Percentiles rank a stretch among this genome's conserved stretches.
Evolutionary conservation across 2,113 vertebrate species (phyloP).

Genomic region (Eurystomus gularis): DNA sequence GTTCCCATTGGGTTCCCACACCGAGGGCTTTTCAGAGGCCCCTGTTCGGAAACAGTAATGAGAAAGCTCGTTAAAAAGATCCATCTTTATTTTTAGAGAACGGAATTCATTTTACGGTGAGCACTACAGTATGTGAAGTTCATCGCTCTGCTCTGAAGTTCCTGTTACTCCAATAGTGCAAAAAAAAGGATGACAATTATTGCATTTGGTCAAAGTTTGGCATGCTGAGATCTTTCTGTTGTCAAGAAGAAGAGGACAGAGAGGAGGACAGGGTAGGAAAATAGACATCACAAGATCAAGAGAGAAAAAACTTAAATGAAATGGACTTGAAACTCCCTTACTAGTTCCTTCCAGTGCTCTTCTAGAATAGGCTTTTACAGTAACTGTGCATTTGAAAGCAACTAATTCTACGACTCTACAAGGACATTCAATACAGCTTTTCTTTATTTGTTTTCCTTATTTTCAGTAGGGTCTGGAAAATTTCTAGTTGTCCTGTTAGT

Average conservation of each 20-base stretch:
- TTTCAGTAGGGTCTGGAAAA: neutral
- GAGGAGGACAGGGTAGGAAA: neutral
- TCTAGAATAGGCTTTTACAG: neutral
- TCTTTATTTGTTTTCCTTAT: neutral
- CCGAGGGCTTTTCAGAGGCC: neutral
- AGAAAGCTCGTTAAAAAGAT: conserved; percentile 29
- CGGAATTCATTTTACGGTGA: neutral
- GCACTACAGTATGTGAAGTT: neutral
- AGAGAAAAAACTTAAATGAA: neutral
- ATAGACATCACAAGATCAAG: neutral
- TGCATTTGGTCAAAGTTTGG: neutral
- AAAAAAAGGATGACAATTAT: neutral
- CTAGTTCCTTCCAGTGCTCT: neutral
- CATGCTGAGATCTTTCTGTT: neutral
- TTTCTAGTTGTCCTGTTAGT: neutral
- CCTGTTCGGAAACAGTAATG: conserved; percentile 55
- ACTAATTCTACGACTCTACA: neutral
- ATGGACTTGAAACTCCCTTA: neutral
- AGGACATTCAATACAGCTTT: neutral
- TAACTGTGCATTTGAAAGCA: neutral
- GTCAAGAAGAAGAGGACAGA: neutral
- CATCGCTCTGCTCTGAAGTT: neutral
- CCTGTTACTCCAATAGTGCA: neutral
- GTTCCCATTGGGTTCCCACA: neutral
- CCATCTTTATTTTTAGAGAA: conserved; percentile 29